phyloP scores from a whole-genome alignment of 2,113 vertebrate species.

The Sialia sialis region DNA sequence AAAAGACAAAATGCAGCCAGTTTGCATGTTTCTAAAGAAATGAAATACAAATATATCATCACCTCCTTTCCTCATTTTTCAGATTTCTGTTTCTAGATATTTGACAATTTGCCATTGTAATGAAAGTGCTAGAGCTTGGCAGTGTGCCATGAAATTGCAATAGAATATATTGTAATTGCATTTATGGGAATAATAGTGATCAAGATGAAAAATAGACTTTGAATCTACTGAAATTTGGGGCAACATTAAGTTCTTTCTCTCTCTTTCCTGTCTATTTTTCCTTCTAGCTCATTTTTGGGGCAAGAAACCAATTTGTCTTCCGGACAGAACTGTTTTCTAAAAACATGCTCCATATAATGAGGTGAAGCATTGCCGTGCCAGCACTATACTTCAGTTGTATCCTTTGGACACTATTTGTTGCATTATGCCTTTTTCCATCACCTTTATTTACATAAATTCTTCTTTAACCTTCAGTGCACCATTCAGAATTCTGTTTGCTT shows the following conservation, averaged over 20 bases:
- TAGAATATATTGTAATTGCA: neutral
- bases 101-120: neutral
- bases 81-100: neutral
- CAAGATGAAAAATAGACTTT: neutral
- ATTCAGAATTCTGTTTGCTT: neutral
- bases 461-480: neutral
- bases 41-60: neutral
- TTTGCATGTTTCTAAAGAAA: neutral
- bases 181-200: neutral
- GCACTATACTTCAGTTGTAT: neutral
- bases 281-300: neutral
- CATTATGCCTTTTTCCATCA: neutral
- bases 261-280: neutral
- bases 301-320: conserved; percentile 32
- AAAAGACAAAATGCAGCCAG: neutral
- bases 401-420: neutral
- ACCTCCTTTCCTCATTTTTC: neutral
- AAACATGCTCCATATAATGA: neutral
- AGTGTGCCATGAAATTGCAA: neutral
- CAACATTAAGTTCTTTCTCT: neutral
- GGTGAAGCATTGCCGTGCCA: neutral
- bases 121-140: neutral
- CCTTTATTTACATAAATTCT: neutral
- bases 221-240: neutral
- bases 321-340: conserved; percentile 13